Conservation (phyloP, 2,888 invertebrate genomes). For the Tromatobia lineatoria region DNA sequence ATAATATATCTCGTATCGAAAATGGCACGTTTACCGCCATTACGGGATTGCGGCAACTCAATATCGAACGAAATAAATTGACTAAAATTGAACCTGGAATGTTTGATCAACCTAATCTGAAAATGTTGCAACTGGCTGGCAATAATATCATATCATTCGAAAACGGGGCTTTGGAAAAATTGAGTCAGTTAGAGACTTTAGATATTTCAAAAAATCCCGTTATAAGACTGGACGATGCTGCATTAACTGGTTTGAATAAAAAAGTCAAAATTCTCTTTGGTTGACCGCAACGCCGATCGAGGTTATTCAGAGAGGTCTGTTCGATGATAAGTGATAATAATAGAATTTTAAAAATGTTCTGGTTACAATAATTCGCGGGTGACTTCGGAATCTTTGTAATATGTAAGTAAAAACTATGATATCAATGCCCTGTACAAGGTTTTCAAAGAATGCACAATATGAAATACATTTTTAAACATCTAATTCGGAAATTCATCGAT, state of each 20-base stretch:
- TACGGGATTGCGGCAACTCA: not conserved
- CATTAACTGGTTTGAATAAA: not conserved
- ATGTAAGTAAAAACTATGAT: too few relatives aligned
- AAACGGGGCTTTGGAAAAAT: not conserved
- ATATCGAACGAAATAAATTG: not conserved
- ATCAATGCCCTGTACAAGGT: too few relatives aligned
- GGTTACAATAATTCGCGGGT: not conserved
- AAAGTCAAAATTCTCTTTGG: not conserved
- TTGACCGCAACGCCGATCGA: not conserved
- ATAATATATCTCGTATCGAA: not conserved
- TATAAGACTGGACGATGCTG: not conserved
- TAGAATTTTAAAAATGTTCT: not conserved
- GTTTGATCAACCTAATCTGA: not conserved
- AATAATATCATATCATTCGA: not conserved
- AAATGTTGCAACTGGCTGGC: not conserved
- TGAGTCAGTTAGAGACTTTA: not conserved
- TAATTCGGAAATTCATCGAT: too few relatives aligned
- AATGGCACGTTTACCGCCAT: not conserved
- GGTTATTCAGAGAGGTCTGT: too few relatives aligned
- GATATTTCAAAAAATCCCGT: conserved; percentile 4
- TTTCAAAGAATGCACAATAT: too few relatives aligned
- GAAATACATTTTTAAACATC: not conserved
- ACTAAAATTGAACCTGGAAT: not conserved
- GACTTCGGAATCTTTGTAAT: not conserved
- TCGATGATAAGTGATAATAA: not conserved